Evolutionary conservation across 2,888 invertebrate species (phyloP), one percentile per base, ranked within the genome.

Genomic region (Panopea generosa): DNA sequence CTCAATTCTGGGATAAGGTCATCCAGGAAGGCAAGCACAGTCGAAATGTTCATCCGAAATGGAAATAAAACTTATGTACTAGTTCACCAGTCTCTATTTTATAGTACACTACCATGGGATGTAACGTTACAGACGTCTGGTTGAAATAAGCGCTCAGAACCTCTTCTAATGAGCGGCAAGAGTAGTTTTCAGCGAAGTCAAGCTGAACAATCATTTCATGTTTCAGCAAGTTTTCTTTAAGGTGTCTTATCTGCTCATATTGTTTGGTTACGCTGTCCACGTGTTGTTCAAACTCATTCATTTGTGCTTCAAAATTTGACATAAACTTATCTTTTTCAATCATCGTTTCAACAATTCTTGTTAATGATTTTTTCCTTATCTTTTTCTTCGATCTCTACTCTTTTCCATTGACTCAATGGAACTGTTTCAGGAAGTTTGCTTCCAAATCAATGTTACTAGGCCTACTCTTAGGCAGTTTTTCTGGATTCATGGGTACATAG

Each of bases 101-200:
- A 33, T 43, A 78, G 55, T 84, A 82, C 18, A 68, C 50, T 16
- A 84, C 84, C 16, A 62, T 45, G 4, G 83, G 82, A 53, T 82
- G 83, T 2, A 84, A 27, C 1, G 82, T 82, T 6, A 80, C 75
- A 0, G 49, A 24, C 3, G 77, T 49, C 56, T 80, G 73, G 22
- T 67, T 74, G 22, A 79, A 82, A 55, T 80, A 77, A 0, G 69
- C 69, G 45, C 65, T 69, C 38, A 69, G 75, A 1, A 82, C 73
- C 33, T 82, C 79, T 50, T 82, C 68, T 1, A 49, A 7, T 14
- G 67, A 60, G n/a, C 59, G n/a, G 26, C 76, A 82, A 14, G 38
- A 29, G 38, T 77, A 82, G 68, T 82, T 81, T 65, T 81, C 77
- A 14, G 75, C 75, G 22, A 75, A 69, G 45, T 69, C 69, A 2